Percentiles rank a stretch among this genome's conserved stretches.
Conservation (phyloP, 2,888 invertebrate genomes). For the Cremastinae sp. region DNA sequence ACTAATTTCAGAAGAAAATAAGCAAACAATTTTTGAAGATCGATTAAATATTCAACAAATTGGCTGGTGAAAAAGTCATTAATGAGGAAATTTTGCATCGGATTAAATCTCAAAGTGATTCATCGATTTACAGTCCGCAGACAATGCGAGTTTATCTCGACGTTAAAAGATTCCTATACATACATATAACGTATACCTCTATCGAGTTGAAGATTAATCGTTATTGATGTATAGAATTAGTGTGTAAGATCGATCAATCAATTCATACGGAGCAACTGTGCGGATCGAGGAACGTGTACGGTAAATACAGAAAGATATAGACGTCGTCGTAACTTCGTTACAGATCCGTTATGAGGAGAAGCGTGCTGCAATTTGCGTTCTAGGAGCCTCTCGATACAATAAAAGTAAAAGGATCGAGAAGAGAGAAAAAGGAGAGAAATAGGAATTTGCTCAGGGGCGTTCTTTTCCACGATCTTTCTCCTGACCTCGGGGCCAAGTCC, state of each 20-base stretch:
- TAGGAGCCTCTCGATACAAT: constrained; percentile 27
- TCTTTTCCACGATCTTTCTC: constrained; percentile 58
- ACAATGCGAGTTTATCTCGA: neutral
- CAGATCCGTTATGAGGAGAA: constrained; percentile 46
- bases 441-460: constrained; percentile 47
- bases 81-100: neutral
- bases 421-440: constrained; percentile 22
- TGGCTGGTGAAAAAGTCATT: too few species aligned
- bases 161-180: neutral
- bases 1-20: too few species aligned
- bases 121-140: neutral
- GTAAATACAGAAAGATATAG: neutral
- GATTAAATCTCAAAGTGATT: neutral
- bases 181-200: too few species aligned
- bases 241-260: constrained; percentile 37
- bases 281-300: neutral
- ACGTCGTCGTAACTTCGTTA: constrained; percentile 32
- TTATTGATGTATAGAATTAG: constrained; percentile 41
- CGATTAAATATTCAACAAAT: too few species aligned
- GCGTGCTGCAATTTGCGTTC: constrained; percentile 48
- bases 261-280: constrained; percentile 7
- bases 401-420: neutral
- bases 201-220: constrained; percentile 33
- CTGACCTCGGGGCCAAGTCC: constrained; percentile 48
- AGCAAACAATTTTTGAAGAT: too few species aligned